Conservation (phyloP, 2,797 vertebrate genomes). For the Ciconia nigra region DNA sequence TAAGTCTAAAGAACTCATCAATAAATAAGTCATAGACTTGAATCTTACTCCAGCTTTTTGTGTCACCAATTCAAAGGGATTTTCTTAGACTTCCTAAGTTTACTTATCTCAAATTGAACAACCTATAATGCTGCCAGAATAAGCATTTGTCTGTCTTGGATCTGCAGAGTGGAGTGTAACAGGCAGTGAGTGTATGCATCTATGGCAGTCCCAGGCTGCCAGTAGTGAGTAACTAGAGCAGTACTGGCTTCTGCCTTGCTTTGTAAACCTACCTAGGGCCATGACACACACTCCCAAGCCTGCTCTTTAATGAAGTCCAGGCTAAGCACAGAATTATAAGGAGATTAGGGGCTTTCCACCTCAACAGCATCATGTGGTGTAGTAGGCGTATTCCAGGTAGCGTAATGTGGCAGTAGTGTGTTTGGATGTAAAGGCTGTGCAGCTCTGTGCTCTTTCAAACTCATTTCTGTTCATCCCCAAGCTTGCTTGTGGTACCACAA, state of each 20-base stretch:
- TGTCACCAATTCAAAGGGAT: background rate
- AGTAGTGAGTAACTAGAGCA: background rate
- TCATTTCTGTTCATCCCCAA: background rate
- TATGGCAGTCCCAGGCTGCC: background rate
- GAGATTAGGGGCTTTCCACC: background rate
- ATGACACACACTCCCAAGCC: accelerated
- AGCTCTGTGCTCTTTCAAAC: background rate
- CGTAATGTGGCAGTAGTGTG: background rate
- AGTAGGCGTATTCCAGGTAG: background rate
- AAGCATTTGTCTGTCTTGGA: background rate
- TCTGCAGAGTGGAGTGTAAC: background rate
- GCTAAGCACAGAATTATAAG: background rate
- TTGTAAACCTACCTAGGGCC: background rate
- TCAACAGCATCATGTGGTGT: background rate
- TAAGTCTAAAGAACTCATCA: background rate
- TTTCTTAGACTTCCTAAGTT: background rate
- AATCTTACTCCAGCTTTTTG: background rate
- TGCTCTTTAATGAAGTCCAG: background rate
- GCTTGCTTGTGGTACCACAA: background rate
- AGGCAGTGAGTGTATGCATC: accelerated
- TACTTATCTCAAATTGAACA: background rate
- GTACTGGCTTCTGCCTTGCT: background rate
- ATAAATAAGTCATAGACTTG: background rate
- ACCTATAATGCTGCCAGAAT: background rate
- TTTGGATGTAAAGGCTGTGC: background rate